Base-by-base conservation (phyloP, 2,888 invertebrate genomes). In the Caenorhabditis doughertyi region DNA sequence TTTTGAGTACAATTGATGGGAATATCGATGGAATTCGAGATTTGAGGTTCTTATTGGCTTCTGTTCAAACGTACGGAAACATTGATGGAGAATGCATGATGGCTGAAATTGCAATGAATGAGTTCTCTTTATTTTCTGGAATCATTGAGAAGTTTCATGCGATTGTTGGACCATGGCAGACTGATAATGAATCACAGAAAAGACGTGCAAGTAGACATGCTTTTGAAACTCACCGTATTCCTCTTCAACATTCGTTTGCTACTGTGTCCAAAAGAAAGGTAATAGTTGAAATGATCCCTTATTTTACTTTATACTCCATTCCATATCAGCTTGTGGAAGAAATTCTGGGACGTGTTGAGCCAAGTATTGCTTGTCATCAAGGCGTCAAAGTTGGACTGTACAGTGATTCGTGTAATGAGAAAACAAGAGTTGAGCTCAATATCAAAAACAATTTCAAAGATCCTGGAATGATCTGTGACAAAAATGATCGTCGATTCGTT, bases 211-310 rank as follows among this genome's bases (percentile, higher is more conserved):
- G 79, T 23, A 84, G 86, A 64, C 87, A 88, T 71, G 82, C 86
- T 4, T 86, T 85, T 42, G 88, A 88, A 56, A 87, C 88, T 9
- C 88, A 88, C 53, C 81, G 80, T n/a, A 87, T 88, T 53, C 85
- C 87, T 11, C 80, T 88, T 18, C 80, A 85, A 53, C 70, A 83
- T 44, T 42, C 49, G 25, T 47, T 73, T 21, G 72, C 81, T 11
- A 80, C 82, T 9, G 18, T 84, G 11, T 53, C 80, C 9, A 84
- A 83, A 72, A 53, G 70, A 55, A 80, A 84, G 55, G 83, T 80
- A 35, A 49, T 9, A n/a, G 9, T 35, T 16, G 32, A 32, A 7
- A 32, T 32, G 4, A 32, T 7, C 32, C 42, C 42, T 5, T n/a
- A 13, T 47, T 4, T 13, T 18, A 18, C 18, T 18, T 27, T 71